phyloP scores from a whole-genome alignment of 2,797 vertebrate genomes.

The Trachops cirrhosus region DNA sequence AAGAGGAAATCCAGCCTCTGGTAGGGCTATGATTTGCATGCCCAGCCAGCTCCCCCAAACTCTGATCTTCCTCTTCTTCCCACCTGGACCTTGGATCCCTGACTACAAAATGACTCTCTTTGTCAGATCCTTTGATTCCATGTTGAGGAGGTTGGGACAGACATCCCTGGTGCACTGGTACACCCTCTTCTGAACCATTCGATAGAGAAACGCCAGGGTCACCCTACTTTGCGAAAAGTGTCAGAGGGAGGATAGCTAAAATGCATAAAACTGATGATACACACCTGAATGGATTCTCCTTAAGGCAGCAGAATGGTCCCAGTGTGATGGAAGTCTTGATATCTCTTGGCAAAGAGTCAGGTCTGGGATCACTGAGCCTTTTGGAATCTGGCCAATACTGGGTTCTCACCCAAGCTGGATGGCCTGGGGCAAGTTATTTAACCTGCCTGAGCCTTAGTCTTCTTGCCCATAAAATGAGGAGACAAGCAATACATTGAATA shows the following conservation, averaged over 20 bases:
- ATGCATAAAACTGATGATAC: neutral
- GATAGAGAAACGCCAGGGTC: neutral
- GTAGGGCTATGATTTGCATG: neutral
- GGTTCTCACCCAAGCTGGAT: neutral
- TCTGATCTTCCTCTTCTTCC: neutral
- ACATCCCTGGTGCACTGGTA: neutral
- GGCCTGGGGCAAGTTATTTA: neutral
- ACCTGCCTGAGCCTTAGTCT: neutral
- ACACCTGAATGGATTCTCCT: neutral
- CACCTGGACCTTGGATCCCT: neutral
- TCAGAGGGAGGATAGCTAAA: neutral
- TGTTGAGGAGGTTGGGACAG: neutral
- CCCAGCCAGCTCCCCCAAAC: neutral
- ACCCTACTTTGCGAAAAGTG: neutral
- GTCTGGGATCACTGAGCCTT: neutral
- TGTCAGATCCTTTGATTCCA: neutral
- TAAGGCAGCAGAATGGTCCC: neutral
- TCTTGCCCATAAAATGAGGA: neutral
- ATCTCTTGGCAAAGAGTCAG: neutral
- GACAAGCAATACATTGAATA: neutral
- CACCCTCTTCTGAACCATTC: neutral
- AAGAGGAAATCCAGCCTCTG: neutral
- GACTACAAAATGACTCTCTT: neutral
- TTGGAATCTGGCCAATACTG: neutral
- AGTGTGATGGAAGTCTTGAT: neutral